These are phyloP conservation scores for Ditylenchus dipsaci DNA, from an alignment of 1,140 invertebrate species.

Conservation along the genomic window DNA sequence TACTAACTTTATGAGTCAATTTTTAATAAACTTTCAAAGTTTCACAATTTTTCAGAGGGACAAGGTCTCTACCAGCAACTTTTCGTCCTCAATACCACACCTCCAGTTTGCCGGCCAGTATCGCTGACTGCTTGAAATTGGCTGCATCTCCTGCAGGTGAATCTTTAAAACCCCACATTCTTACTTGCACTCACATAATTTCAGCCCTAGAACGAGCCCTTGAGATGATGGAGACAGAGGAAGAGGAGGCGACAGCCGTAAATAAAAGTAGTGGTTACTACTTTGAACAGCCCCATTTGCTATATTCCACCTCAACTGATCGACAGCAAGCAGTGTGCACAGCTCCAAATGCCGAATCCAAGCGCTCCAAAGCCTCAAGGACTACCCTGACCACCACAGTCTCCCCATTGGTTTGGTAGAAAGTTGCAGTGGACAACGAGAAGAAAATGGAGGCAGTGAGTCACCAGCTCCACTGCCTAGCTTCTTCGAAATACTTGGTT, in stretches of 20 bases:
- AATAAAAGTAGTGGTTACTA: neutral
- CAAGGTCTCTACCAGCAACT: neutral
- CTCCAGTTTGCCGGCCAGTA: neutral
- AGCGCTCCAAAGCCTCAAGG: too few relatives aligned
- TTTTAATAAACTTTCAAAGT: neutral
- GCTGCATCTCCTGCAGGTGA: neutral
- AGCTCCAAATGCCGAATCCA: too few relatives aligned
- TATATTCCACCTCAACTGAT: neutral
- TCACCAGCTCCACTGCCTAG: conserved; percentile 7
- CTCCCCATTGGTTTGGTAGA: too few relatives aligned
- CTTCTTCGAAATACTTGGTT: conserved; percentile 1
- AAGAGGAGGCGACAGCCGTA: neutral
- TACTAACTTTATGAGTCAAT: too few relatives aligned
- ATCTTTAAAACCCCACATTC: too few relatives aligned
- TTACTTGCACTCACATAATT: too few relatives aligned
- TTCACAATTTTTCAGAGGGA: neutral
- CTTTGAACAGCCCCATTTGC: neutral
- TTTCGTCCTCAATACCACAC: neutral
- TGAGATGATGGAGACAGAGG: neutral
- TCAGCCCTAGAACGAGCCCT: neutral
- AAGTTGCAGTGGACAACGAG: too few relatives aligned
- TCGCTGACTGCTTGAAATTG: neutral
- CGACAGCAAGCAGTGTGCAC: neutral
- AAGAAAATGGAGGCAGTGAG: neutral
- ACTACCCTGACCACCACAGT: too few relatives aligned